Evolutionary conservation across 2,888 invertebrate species (phyloP), one percentile per base, ranked within the genome.

Genomic region (Psylliodes chrysocephalus): DNA sequence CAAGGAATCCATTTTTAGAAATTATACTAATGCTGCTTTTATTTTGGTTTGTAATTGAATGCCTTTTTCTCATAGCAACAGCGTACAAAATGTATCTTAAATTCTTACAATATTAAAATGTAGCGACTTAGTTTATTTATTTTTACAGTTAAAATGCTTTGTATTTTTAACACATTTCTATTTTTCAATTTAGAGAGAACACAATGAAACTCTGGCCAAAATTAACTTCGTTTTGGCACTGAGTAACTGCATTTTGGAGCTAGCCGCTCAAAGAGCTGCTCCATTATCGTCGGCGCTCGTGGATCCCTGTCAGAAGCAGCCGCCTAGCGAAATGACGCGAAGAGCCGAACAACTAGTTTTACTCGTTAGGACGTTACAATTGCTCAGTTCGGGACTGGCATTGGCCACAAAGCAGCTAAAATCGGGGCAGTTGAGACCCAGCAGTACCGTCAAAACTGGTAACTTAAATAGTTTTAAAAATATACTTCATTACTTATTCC

Each of bases 121-220:
- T n/a, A n/a, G n/a, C n/a, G n/a, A n/a, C n/a, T n/a, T n/a, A n/a
- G n/a, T n/a, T n/a, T n/a, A n/a, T 25, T 25, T 25, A 25, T 25
- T 25, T 25, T 25, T 5, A 25, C 7, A 5, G 25, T 25, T 25
- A 25, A 25, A 25, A 25, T 4, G n/a, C n/a, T n/a, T n/a, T 25
- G 7, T 25, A 4, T 25, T 25, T 7, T 25, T 4, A 25, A 44
- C 33, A 18, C 4, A n/a, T 52, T 44, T 49, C 28, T 56, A 35
- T 53, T 18, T 28, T 61, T 40, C n/a, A n/a, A n/a, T n/a, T 22
- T 84, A 93, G 90, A 91, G 93, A 79, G 96, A 96, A 84, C 97
- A 98, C 85, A 96, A 96, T 85, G 96, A 96, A 82, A 96, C 95
- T 46, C 87, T 99, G 82, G 96, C 96, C 15, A 98, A 98, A 84